Conservation (phyloP, 2,888 invertebrate species). For the Cosmia trapezina region DNA sequence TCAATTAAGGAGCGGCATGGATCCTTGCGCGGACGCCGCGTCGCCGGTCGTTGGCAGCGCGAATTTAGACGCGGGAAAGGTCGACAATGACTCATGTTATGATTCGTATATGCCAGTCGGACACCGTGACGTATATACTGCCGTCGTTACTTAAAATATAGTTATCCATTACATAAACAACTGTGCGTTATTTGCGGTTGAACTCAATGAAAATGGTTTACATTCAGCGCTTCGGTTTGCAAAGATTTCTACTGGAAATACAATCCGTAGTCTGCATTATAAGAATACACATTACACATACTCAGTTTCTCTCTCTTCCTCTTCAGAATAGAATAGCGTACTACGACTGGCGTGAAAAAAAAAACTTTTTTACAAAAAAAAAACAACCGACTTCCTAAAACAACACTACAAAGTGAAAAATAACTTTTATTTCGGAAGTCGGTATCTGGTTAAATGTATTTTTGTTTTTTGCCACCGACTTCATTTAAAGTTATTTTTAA, state of each 20-base stretch:
- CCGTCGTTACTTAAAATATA: slow-evolving; percentile 31
- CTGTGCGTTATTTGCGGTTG: slow-evolving; percentile 11
- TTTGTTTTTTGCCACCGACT: too few species aligned
- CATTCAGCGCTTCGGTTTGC: background rate
- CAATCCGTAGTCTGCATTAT: background rate
- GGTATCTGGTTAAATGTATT: too few species aligned
- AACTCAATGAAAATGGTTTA: slow-evolving; percentile 9
- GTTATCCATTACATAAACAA: slow-evolving; percentile 40
- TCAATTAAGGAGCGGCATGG: slow-evolving; percentile 72
- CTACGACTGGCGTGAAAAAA: background rate
- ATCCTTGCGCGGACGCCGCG: slow-evolving; percentile 64
- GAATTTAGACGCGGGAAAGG: slow-evolving; percentile 86
- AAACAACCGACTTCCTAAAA: too few species aligned
- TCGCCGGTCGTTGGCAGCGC: slow-evolving; percentile 82
- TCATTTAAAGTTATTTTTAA: too few species aligned
- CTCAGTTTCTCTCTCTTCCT: background rate
- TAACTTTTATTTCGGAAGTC: too few species aligned
- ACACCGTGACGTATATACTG: slow-evolving; percentile 40
- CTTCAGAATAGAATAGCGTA: background rate
- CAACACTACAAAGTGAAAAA: too few species aligned
- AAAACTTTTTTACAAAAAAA: too few species aligned
- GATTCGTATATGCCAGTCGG: slow-evolving; percentile 67
- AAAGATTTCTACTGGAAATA: background rate
- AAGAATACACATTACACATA: background rate
- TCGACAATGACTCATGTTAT: slow-evolving; percentile 82